These are phyloP conservation scores for Cyclura pinguis DNA, from an alignment of 2,797 vertebrate genomes.

Conservation along the genomic window DNA sequence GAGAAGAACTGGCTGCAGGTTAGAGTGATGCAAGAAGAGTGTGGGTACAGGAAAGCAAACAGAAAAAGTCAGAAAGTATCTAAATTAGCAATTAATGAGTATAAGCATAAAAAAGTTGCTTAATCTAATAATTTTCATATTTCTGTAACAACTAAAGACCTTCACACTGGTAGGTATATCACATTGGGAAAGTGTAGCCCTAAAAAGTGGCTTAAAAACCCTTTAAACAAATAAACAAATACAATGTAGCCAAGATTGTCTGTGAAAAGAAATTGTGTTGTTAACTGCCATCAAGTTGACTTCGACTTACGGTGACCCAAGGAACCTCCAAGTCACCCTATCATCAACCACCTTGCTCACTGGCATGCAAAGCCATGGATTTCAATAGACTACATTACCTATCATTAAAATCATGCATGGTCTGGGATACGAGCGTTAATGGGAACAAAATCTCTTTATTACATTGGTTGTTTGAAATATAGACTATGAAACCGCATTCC, in stretches of 20 bases:
- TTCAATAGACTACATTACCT: not conserved
- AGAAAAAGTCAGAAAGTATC: too few relatives aligned
- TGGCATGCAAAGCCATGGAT: not conserved
- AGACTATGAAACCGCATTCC: conserved; percentile 54
- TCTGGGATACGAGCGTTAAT: conserved; percentile 20
- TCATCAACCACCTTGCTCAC: not conserved
- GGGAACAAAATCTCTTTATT: conserved; percentile 34
- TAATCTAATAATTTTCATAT: not conserved
- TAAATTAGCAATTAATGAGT: too few relatives aligned
- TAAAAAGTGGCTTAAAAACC: not conserved
- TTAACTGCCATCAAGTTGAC: too few relatives aligned
- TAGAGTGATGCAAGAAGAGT: too few relatives aligned
- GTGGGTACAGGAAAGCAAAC: too few relatives aligned
- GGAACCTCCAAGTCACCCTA: too few relatives aligned
- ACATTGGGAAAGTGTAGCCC: not conserved
- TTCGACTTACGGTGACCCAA: too few relatives aligned
- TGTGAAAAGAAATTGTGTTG: not conserved
- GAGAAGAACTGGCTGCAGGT: too few relatives aligned
- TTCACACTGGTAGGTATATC: not conserved
- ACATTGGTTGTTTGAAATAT: conserved; percentile 16
- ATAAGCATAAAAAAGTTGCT: too few relatives aligned
- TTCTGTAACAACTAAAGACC: not conserved
- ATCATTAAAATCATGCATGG: conserved; percentile 13
- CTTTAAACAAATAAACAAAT: not conserved
- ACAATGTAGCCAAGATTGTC: not conserved